Evolutionary conservation across 2,113 vertebrate species (phyloP).

Genomic region (Carassius gibelio): DNA sequence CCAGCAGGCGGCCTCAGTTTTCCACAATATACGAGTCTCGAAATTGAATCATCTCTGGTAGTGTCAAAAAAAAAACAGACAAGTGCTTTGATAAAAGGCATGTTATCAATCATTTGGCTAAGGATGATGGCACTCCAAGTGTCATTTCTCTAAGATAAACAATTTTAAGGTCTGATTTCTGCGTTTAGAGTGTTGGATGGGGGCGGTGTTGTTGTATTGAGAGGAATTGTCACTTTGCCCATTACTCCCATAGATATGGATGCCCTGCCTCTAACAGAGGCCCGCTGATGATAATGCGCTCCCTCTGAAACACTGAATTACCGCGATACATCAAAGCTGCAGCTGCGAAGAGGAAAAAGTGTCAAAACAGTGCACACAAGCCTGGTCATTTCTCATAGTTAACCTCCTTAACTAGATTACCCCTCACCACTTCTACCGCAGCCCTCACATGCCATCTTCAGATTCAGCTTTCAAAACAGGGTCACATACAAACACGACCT

Average conservation of each 20-base stretch:
- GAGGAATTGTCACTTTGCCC: conserved; percentile 51
- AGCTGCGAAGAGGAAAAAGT: conserved; percentile 65
- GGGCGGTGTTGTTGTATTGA: background rate
- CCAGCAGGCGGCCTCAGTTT: conserved; percentile 63
- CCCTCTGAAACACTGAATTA: conserved; percentile 65
- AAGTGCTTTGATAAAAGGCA: conserved; percentile 58
- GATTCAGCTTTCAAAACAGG: conserved; percentile 52
- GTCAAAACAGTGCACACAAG: conserved; percentile 72
- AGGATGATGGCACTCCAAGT: conserved; percentile 54
- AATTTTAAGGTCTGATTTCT: conserved; percentile 60
- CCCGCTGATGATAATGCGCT: conserved; percentile 24
- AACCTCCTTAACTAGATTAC: conserved; percentile 81
- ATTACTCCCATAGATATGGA: conserved; percentile 38
- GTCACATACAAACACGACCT: conserved; percentile 45
- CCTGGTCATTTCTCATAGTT: conserved; percentile 79
- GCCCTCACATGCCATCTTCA: conserved; percentile 16
- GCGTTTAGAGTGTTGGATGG: background rate
- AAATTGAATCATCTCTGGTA: conserved; percentile 62
- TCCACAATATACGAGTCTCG: conserved; percentile 63
- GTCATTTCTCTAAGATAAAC: conserved; percentile 56
- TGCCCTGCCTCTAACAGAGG: conserved; percentile 26
- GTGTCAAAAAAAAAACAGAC: conserved; percentile 23
- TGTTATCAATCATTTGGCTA: conserved; percentile 66
- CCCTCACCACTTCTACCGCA: conserved; percentile 51
- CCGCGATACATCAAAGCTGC: conserved; percentile 75